Conservation (phyloP, 2,797 vertebrate species). For the Sphenopsis melanotis region DNA sequence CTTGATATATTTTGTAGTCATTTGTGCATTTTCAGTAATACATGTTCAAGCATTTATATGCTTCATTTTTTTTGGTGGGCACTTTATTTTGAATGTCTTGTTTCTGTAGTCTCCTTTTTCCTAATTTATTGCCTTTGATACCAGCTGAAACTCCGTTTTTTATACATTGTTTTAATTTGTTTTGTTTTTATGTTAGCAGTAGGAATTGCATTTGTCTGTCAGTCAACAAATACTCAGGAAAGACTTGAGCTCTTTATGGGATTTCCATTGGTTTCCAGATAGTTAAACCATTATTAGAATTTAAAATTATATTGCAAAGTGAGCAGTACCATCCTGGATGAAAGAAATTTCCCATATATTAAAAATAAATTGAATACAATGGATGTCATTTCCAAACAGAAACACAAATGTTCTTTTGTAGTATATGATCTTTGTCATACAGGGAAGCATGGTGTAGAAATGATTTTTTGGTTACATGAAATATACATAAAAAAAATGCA, state of each 20-base stretch:
- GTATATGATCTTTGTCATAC: not conserved
- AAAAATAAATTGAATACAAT: not conserved
- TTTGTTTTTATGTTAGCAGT: not conserved
- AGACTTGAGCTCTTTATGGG: not conserved
- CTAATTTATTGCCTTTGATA: not conserved
- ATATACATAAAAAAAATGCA: constrained; percentile 3
- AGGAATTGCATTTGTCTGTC: not conserved
- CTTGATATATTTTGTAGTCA: not conserved
- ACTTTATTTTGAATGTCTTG: not conserved
- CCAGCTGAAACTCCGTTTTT: not conserved
- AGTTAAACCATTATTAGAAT: constrained; percentile 5
- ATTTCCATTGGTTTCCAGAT: constrained; percentile 6
- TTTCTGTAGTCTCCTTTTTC: not conserved
- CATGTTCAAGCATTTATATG: not conserved
- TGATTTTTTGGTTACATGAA: constrained; percentile 20
- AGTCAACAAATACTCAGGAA: not conserved
- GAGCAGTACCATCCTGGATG: not conserved
- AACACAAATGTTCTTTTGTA: not conserved
- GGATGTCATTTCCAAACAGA: not conserved
- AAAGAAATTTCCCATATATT: not conserved
- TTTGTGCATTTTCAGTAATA: not conserved
- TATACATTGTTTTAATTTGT: not conserved
- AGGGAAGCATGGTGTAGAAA: not conserved
- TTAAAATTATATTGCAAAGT: not conserved
- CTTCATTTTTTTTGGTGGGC: not conserved